phyloP scores from a whole-genome alignment of 1,140 invertebrate genomes.

The Drosophila nannoptera region DNA sequence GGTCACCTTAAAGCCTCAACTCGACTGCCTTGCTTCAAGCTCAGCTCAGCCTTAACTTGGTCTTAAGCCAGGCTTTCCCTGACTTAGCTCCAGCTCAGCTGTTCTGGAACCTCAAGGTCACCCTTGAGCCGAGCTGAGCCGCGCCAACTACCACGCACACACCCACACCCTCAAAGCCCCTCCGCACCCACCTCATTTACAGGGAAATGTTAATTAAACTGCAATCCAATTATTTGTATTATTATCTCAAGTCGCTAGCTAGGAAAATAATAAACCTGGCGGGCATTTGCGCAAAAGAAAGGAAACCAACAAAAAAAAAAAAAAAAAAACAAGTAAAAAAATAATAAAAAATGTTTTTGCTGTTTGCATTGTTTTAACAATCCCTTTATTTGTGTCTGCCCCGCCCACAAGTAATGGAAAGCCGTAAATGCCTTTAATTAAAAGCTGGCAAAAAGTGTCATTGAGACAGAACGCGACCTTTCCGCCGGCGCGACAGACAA shows the following conservation, averaged over 20 bases:
- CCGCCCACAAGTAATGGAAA: constrained; percentile 51
- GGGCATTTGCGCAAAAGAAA: constrained; percentile 17
- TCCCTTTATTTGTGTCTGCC: constrained; percentile 33
- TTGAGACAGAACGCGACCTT: neutral
- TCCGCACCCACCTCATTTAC: neutral
- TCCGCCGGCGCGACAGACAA: neutral
- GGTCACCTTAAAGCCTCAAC: neutral
- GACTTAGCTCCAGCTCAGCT: too few relatives aligned
- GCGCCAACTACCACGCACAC: too few relatives aligned
- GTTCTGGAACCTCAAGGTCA: neutral
- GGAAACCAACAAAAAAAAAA: too few relatives aligned
- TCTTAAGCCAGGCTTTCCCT: too few relatives aligned
- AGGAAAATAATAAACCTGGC: constrained; percentile 24
- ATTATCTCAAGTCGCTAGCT: constrained; percentile 10
- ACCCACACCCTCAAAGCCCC: too few relatives aligned
- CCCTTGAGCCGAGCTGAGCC: too few relatives aligned
- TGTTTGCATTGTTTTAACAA: constrained; percentile 33
- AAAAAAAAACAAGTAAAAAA: neutral
- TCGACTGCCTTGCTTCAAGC: too few relatives aligned
- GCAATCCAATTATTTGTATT: constrained; percentile 23
- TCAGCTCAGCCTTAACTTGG: too few relatives aligned
- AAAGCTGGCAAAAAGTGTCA: constrained; percentile 11
- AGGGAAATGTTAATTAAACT: constrained; percentile 30
- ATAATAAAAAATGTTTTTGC: neutral
- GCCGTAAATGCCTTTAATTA: constrained; percentile 48